Conservation (phyloP, 1,140 invertebrate species). For the Meteorus sp. region DNA sequence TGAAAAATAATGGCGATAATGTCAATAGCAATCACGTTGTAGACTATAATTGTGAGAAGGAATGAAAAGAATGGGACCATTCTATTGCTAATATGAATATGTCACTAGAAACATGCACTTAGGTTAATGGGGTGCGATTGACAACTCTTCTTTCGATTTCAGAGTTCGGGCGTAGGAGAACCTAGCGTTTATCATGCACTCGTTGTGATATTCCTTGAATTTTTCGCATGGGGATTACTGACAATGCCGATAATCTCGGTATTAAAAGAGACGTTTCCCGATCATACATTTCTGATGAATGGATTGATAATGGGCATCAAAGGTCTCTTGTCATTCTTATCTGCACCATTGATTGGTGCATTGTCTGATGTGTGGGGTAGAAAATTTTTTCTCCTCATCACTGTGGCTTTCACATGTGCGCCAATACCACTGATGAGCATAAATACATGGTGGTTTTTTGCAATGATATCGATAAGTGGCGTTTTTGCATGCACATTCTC, state of each 20-base stretch:
- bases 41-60: too few species aligned
- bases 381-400: constrained; percentile 97
- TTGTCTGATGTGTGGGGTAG: constrained; percentile 97
- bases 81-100: too few species aligned
- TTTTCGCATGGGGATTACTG: constrained; percentile 98
- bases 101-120: constrained; percentile 15
- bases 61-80: too few species aligned
- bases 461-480: constrained; percentile 98
- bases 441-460: constrained; percentile 99
- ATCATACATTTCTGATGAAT: constrained; percentile 99
- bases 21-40: too few species aligned
- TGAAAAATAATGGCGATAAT: too few species aligned
- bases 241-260: constrained; percentile 98
- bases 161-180: constrained; percentile 86
- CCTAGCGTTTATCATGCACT: constrained; percentile 97
- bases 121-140: constrained; percentile 13
- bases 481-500: constrained; percentile 99
- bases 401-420: constrained; percentile 98
- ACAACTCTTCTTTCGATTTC: constrained; percentile 48
- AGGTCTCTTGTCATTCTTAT: constrained; percentile 96
- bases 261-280: constrained; percentile 95
- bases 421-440: constrained; percentile 99
- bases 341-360: constrained; percentile 94
- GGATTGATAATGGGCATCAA: constrained; percentile 98
- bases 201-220: constrained; percentile 98